Conservation (phyloP, 2,888 invertebrate species). For the Phalera bucephala region DNA sequence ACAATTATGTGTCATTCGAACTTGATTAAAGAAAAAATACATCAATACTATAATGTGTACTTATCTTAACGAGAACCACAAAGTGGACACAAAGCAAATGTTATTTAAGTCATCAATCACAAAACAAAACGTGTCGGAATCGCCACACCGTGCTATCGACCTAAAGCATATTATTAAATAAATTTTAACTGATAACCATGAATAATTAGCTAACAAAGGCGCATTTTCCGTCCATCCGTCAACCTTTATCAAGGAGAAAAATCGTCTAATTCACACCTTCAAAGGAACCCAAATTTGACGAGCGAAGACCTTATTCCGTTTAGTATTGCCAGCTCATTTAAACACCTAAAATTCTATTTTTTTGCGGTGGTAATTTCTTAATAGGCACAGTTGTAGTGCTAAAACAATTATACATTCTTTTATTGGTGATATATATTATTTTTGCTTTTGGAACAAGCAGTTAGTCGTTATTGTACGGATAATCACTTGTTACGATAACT, state of each 20-base stretch:
- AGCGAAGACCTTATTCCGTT: constrained; percentile 47
- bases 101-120: constrained; percentile 62
- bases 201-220: constrained; percentile 71
- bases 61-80: constrained; percentile 30
- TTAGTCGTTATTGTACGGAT: no score
- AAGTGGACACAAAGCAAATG: constrained; percentile 38
- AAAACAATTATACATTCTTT: no score
- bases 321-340: constrained; percentile 37
- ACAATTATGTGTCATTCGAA: no score
- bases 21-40: no score
- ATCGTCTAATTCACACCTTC: constrained; percentile 78
- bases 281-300: constrained; percentile 56
- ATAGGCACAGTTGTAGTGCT: no score
- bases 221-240: constrained; percentile 68
- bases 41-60: no score
- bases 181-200: constrained; percentile 72
- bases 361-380: no score
- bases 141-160: constrained; percentile 30
- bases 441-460: no score
- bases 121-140: constrained; percentile 38
- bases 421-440: no score
- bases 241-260: constrained; percentile 78
- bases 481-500: no score
- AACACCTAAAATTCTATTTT: no score
- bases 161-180: constrained; percentile 70